These are phyloP conservation scores for Carettochelys insculpta DNA, from an alignment of 2,113 vertebrate genomes.

Conservation along the genomic window DNA sequence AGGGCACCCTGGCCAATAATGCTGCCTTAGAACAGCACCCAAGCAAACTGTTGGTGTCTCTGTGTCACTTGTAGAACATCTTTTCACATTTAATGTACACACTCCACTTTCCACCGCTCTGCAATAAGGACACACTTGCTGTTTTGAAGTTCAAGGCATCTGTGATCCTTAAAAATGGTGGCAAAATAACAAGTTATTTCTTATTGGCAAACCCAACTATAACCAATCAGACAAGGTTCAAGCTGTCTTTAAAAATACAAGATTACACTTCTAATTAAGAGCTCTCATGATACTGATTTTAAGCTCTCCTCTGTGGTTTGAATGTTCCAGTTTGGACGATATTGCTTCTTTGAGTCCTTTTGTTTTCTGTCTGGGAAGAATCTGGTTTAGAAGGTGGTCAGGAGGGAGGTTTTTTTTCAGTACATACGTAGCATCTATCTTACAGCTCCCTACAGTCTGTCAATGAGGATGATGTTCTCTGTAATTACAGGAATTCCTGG, in stretches of 20 bases:
- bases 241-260: neutral
- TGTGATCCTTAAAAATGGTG: neutral
- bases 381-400: neutral
- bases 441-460: slow-evolving; percentile 36
- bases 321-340: neutral
- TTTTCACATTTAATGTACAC: neutral
- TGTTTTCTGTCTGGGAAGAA: neutral
- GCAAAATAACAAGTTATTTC: neutral
- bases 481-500: slow-evolving; percentile 57
- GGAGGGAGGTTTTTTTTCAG: neutral
- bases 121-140: neutral
- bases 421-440: slow-evolving; percentile 10
- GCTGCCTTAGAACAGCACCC: neutral
- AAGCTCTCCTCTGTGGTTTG: neutral
- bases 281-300: neutral
- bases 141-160: neutral
- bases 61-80: neutral
- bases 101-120: neutral
- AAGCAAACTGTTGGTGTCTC: neutral
- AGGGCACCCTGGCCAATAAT: neutral
- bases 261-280: neutral
- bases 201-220: neutral
- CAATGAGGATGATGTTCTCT: slow-evolving; percentile 5
- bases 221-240: neutral
- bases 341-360: neutral